Evolutionary conservation across 2,113 vertebrate species (phyloP).

Genomic region (Prochilodus magdalenae): DNA sequence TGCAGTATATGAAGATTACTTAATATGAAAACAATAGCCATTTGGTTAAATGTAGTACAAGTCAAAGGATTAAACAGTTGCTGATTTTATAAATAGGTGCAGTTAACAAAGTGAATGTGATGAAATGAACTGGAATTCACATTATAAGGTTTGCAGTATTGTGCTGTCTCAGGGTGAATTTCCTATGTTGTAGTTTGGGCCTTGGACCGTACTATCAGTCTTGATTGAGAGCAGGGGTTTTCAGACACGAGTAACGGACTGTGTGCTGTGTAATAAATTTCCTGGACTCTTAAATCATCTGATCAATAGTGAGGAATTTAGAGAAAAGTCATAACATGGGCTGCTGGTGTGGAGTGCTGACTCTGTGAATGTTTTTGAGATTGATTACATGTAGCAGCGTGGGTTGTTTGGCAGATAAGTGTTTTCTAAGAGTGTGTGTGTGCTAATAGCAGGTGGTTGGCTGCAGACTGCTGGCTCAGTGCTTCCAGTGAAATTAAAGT

Average conservation of each 20-base stretch:
- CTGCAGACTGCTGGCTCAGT: neutral
- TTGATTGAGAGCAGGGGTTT: neutral
- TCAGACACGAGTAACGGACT: conserved; percentile 5
- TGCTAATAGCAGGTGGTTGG: neutral
- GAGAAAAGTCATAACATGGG: neutral
- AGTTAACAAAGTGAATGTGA: neutral
- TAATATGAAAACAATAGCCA: too few species aligned
- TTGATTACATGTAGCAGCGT: neutral
- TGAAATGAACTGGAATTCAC: neutral
- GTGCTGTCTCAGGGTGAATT: neutral
- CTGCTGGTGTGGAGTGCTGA: neutral
- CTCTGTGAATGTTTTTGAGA: neutral
- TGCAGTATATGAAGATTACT: too few species aligned
- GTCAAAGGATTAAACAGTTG: too few species aligned
- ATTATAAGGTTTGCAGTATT: neutral
- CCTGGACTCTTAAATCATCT: too few species aligned
- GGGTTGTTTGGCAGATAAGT: neutral
- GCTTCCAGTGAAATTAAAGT: neutral
- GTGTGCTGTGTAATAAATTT: conserved; percentile 9
- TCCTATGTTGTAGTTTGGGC: neutral
- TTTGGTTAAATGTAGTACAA: too few species aligned
- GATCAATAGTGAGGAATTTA: neutral
- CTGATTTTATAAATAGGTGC: neutral
- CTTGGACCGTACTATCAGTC: neutral
- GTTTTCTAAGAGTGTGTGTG: conserved; percentile 2